Base-by-base conservation (phyloP, 2,113 vertebrate genomes). In the Gymnarchus niloticus region DNA sequence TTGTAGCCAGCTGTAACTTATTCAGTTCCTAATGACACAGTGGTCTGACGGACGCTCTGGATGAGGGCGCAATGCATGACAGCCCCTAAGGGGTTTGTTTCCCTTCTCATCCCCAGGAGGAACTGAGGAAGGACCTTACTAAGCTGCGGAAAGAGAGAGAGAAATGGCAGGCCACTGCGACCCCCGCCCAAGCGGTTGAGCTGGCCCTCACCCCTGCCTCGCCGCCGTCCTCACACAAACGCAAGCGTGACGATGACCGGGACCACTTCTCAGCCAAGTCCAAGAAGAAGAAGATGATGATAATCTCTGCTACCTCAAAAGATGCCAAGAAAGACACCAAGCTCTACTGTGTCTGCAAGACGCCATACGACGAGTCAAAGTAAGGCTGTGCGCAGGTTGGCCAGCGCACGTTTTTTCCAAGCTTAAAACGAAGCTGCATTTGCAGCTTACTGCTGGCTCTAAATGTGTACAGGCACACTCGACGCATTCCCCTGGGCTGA, bases 331-430 rank as follows among this genome's bases (percentile, higher is more conserved):
- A 97, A 93, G 98, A 99, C 95, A 97, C 95, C 91, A 99, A 99
- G 91, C 94, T 99, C 91, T 99, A 99, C 93, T 99, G 98, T 92
- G 94, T 99, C 92, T 99, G 98, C 93, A 99, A 98, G 94, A 99
- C 97, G 7, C 96, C 97, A 89, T 99, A 99, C 0, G 98, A 99
- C 8, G 97, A 99, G 92, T 98, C 98, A 21, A 99, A 98, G 98
- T 99, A 94, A 95, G 97, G 95, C 87, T 6, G 52, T 33, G 76
- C 46, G 14, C 7, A 25, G 3, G 28, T 14, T 25, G 3, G 9
- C 3, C 14, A 14, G 9, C 12, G 59, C 25, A n/a, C 25, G 59
- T 65, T 65, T 2, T 65, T 17, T 25, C 61, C 4, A 1, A 69
- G 61, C 12, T 37, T 69, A 33, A 9, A 37, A n/a, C n/a, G n/a